These are phyloP conservation scores for Enteromius viviparus DNA, from an alignment of 2,797 vertebrate species.

Conservation along the genomic window DNA sequence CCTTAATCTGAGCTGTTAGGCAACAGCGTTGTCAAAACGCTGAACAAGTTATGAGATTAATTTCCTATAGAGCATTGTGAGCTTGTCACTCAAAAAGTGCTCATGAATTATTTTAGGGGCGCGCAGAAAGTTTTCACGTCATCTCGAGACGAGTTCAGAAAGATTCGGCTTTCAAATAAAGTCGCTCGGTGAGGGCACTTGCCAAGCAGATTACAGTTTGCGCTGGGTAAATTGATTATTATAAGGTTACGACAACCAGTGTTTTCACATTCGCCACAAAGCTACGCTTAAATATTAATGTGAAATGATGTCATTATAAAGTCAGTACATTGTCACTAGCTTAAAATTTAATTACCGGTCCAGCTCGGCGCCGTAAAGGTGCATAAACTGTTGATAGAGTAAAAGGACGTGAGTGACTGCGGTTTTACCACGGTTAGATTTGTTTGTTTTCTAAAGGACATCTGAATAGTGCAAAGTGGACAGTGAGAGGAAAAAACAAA, in stretches of 20 bases:
- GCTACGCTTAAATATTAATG: slow-evolving; percentile 14
- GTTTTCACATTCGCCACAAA: slow-evolving; percentile 9
- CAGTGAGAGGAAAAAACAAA: not conserved
- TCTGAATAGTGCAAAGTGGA: not conserved
- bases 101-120: slow-evolving; percentile 57
- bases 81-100: slow-evolving; percentile 58
- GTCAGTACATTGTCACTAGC: not conserved
- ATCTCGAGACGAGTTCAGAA: slow-evolving; percentile 49
- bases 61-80: slow-evolving; percentile 62
- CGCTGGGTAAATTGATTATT: slow-evolving; percentile 24
- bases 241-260: not conserved
- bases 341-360: not conserved
- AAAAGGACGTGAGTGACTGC: not conserved
- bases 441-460: not conserved
- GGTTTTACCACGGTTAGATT: not conserved
- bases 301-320: slow-evolving; percentile 22
- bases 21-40: slow-evolving; percentile 68
- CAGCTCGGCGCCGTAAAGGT: not conserved
- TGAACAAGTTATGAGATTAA: slow-evolving; percentile 68
- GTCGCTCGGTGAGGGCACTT: slow-evolving; percentile 33
- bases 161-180: slow-evolving; percentile 46
- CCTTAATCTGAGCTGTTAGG: slow-evolving; percentile 68
- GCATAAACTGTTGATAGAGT: not conserved
- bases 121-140: slow-evolving; percentile 52
- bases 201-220: slow-evolving; percentile 35